These are phyloP conservation scores for Plebejus melissa DNA, from an alignment of 2,888 invertebrate species.

Conservation along the genomic window DNA sequence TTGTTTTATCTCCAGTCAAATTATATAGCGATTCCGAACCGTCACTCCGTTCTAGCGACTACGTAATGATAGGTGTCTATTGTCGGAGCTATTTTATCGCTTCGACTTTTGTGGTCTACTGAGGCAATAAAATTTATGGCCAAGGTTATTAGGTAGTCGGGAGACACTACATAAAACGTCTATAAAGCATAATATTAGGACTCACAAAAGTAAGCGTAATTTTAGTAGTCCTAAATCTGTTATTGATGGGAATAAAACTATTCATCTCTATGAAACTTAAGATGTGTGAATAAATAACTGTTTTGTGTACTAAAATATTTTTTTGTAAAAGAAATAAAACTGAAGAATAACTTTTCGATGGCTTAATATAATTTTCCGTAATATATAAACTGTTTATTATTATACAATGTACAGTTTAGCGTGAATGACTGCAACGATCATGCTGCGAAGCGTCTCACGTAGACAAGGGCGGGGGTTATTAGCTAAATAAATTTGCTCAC, in stretches of 20 bases:
- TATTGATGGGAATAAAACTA: constrained; percentile 7
- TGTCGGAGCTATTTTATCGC: constrained; percentile 9
- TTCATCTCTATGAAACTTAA: neutral
- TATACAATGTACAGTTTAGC: neutral
- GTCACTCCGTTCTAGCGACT: constrained; percentile 6
- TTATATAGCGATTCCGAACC: neutral
- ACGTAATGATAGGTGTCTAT: constrained; percentile 16
- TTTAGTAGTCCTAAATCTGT: neutral
- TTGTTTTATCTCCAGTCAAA: neutral
- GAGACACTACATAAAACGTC: constrained; percentile 1
- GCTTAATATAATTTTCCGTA: neutral
- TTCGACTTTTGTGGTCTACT: constrained; percentile 17
- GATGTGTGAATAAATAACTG: neutral
- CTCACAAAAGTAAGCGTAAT: constrained; percentile 11
- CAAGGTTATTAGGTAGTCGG: constrained; percentile 5
- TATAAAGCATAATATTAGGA: constrained; percentile 15
- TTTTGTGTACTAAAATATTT: neutral
- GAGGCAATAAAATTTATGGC: constrained; percentile 15
- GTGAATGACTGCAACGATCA: constrained; percentile 20
- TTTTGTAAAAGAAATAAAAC: no score
- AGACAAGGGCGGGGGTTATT: constrained; percentile 67
- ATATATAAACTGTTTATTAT: neutral
- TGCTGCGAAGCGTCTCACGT: constrained; percentile 38
- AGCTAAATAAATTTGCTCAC: constrained; percentile 78
- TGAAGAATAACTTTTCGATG: no score